Evolutionary conservation across 1,140 invertebrate genomes (phyloP), one percentile per base, ranked within the genome.

Genomic region (Procambarus virginalis): DNA sequence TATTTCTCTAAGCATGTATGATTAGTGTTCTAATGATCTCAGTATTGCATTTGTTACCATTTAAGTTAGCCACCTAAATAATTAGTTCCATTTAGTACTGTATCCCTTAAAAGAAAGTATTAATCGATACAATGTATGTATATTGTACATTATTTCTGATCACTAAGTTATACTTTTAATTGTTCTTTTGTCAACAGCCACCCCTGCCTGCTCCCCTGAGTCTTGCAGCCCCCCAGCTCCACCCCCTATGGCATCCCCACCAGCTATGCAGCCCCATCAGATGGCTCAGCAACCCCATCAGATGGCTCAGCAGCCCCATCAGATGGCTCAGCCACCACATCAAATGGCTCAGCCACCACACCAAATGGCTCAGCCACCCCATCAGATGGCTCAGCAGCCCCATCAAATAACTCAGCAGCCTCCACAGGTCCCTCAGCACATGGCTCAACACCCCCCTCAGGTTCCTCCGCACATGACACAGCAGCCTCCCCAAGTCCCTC

Each of bases 191-290:
- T 34, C 68, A 17, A 80, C 84, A 91, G 89, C 84, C 89, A 5
- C 89, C 89, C n/a, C 82, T 90, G 34, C 89, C 87, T 14, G 68
- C 79, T 10, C 87, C 80, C 87, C 87, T 3, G 82, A 89, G 48
- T 78, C 86, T 45, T 82, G 77, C 64, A 73, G 48, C n/a, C 79
- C 87, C 48, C 79, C 86, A 68, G 55, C 86, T 20, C 49, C 79
- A 55, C 58, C 77, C 58, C 46, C 86, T 81, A 3, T 70, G 48
- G 34, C 49, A 49, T 46, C 84, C 58, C 68, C 79, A 48, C 46
- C 48, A 83, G 8, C 60, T 73, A 9, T 12, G 2, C 60, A 84
- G 64, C 76, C 77, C 77, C 73, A 46, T 5, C 84, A 91, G 85
- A 51, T 73, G 8, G 48, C 64, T n/a, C 83, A 80, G 45, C 89